These are phyloP conservation scores for Monoplex corrugatus DNA, from an alignment of 2,888 invertebrate genomes.

Conservation along the genomic window DNA sequence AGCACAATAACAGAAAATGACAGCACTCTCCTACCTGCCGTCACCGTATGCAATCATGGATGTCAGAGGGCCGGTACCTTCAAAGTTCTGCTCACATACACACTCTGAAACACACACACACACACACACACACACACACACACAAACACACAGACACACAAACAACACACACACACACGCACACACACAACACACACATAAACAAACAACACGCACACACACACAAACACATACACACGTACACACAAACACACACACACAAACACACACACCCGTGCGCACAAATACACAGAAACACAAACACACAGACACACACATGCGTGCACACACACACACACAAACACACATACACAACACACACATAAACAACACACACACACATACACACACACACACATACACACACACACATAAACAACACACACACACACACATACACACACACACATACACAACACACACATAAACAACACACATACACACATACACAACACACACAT, in stretches of 20 bases:
- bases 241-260: not conserved
- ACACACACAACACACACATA: slow-evolving; percentile 11
- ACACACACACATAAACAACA: not conserved
- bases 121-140: not conserved
- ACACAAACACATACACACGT: not conserved
- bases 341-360: not conserved
- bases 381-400: slow-evolving; percentile 66
- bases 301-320: not conserved
- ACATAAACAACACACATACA: too few species aligned
- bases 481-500: not conserved
- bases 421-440: slow-evolving; percentile 66
- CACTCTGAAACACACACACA: slow-evolving; percentile 61
- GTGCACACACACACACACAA: not conserved
- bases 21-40: slow-evolving; percentile 66
- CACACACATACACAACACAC: too few species aligned
- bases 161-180: not conserved
- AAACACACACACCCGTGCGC: too few species aligned
- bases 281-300: not conserved
- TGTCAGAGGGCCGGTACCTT: slow-evolving; percentile 77
- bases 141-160: not conserved
- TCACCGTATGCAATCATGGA: slow-evolving; percentile 75
- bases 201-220: slow-evolving; percentile 4
- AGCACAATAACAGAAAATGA: not conserved
- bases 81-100: slow-evolving; percentile 63
- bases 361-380: slow-evolving; percentile 8